Conservation (phyloP, 2,113 vertebrate genomes). For the Diphyllodes magnificus region DNA sequence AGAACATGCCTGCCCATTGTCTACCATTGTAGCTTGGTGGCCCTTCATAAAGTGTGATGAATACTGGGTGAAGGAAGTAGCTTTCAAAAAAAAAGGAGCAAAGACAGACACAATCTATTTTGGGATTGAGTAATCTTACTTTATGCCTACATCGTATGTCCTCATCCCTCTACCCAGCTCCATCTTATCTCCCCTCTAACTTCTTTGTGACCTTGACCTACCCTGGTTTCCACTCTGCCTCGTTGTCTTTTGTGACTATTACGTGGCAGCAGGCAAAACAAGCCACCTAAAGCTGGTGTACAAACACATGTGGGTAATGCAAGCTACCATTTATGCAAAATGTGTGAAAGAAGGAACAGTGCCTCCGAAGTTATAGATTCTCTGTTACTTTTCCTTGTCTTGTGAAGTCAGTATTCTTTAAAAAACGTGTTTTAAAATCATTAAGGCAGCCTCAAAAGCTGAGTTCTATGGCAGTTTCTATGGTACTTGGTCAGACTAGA, state of each 20-base stretch:
- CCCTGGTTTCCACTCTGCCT: neutral
- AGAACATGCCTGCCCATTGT: neutral
- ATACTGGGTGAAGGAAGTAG: neutral
- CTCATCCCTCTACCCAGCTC: neutral
- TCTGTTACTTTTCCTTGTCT: neutral
- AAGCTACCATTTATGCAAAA: neutral
- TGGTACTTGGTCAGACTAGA: neutral
- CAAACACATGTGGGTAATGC: neutral
- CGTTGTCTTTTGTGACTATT: accelerated
- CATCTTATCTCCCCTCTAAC: neutral
- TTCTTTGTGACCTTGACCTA: neutral
- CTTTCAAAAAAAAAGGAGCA: neutral
- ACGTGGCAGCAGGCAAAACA: neutral
- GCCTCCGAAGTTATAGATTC: neutral
- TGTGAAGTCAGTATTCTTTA: neutral
- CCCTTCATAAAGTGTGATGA: neutral
- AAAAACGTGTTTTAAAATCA: neutral
- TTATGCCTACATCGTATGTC: neutral
- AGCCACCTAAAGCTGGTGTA: neutral
- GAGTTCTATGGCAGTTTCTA: neutral
- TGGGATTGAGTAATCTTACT: neutral
- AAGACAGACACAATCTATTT: neutral
- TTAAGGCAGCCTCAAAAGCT: neutral
- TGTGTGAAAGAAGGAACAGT: neutral
- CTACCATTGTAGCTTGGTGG: neutral